phyloP scores from a whole-genome alignment of 2,797 vertebrate species.

The Periophthalmus magnuspinnatus region DNA sequence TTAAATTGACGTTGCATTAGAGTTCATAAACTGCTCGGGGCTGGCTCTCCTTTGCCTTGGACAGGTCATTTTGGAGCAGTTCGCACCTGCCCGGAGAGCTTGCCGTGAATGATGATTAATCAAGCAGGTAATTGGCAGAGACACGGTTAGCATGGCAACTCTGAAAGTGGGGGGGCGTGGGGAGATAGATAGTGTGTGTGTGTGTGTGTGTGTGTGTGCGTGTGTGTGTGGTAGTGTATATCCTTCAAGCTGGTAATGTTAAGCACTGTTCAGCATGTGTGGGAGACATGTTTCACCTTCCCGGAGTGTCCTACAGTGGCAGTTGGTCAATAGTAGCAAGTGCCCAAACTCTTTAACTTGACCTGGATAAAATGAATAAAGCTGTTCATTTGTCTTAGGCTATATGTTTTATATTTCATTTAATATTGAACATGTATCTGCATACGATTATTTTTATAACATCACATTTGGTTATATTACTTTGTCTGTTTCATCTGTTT shows the following conservation, averaged over 20 bases:
- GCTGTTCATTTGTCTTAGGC: too few species aligned
- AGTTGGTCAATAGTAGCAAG: too few species aligned
- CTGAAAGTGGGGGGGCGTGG: slow-evolving; percentile 8
- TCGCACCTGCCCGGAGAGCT: slow-evolving; percentile 42
- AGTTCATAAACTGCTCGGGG: slow-evolving; percentile 40
- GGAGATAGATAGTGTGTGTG: slow-evolving; percentile 1
- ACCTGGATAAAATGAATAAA: too few species aligned
- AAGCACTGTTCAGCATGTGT: slow-evolving; percentile 10
- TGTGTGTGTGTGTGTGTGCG: slow-evolving; percentile 5
- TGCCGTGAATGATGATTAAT: slow-evolving; percentile 53
- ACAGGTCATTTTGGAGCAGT: slow-evolving; percentile 40
- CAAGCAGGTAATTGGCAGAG: slow-evolving; percentile 59
- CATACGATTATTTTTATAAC: too few species aligned
- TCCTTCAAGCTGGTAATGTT: not conserved
- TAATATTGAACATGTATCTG: too few species aligned
- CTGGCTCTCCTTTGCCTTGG: slow-evolving; percentile 27
- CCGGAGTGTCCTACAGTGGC: slow-evolving; percentile 3
- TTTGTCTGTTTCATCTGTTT: too few species aligned
- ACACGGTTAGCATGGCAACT: slow-evolving; percentile 47
- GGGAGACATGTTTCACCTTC: slow-evolving; percentile 21
- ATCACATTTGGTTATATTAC: too few species aligned
- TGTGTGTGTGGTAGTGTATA: not conserved
- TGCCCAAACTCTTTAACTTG: too few species aligned
- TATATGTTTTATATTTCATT: too few species aligned
- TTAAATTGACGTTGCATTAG: slow-evolving; percentile 33